A percentile compares a stretch with the other conserved stretches of the same genome.
These are phyloP conservation scores for Chauna torquata DNA, from an alignment of 2,113 vertebrate species.

Conservation along the genomic window DNA sequence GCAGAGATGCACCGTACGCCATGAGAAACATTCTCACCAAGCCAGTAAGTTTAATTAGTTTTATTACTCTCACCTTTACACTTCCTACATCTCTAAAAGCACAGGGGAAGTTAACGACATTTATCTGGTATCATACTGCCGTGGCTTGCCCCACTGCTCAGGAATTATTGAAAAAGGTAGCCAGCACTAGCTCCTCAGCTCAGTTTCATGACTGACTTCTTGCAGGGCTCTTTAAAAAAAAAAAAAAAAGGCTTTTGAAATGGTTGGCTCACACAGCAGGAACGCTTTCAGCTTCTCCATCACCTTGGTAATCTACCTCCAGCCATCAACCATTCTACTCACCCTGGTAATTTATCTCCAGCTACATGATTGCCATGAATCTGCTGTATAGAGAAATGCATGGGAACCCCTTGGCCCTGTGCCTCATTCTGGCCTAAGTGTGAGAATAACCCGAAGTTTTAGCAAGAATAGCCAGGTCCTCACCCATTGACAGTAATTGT, in stretches of 20 bases:
- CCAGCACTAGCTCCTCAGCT: not conserved
- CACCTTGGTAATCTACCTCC: not conserved
- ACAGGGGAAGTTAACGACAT: slow-evolving; percentile 14
- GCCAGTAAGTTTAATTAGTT: slow-evolving; percentile 48
- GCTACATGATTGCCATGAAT: rapidly evolving
- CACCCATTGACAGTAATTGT: not conserved
- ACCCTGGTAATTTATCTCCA: not conserved
- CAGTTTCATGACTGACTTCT: not conserved
- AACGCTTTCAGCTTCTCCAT: not conserved
- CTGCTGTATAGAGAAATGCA: rapidly evolving
- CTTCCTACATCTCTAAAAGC: slow-evolving; percentile 21
- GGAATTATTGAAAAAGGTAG: not conserved
- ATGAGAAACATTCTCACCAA: not conserved
- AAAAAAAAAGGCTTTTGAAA: not conserved
- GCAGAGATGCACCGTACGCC: slow-evolving; percentile 1
- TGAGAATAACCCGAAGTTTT: not conserved
- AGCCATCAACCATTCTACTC: not conserved
- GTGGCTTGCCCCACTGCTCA: not conserved
- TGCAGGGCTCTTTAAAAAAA: not conserved
- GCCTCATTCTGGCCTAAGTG: not conserved
- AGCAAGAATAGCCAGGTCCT: not conserved
- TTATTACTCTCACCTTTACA: slow-evolving; percentile 58
- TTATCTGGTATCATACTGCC: not conserved
- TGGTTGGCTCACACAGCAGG: not conserved
- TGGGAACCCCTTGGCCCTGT: not conserved